Percentiles rank a stretch among this genome's conserved stretches.
These are phyloP conservation scores for Drosophila picticornis DNA, from an alignment of 2,888 invertebrate species.

Conservation along the genomic window DNA sequence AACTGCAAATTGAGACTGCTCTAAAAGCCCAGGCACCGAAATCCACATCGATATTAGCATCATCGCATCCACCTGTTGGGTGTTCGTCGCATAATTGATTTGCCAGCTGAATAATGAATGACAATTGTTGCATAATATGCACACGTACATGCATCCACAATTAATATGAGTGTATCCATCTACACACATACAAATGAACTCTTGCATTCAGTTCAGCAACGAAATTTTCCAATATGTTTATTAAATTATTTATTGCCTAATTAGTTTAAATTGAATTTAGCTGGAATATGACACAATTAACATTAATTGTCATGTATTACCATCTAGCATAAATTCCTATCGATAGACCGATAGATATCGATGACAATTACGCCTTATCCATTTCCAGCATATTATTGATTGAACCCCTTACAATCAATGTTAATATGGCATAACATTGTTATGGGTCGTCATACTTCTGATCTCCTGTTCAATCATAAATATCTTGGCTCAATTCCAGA, in stretches of 20 bases:
- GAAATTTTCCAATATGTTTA: background rate
- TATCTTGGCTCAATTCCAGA: accelerated
- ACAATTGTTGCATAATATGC: conserved; percentile 8
- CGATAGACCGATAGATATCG: background rate
- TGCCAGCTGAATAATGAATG: conserved; percentile 27
- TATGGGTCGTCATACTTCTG: background rate
- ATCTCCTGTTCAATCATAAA: background rate
- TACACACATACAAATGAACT: background rate
- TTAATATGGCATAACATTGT: background rate
- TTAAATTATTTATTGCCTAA: background rate
- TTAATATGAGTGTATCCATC: background rate
- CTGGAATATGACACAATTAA: background rate
- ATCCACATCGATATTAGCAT: conserved; percentile 28
- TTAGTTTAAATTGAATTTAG: background rate
- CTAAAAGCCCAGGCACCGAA: background rate
- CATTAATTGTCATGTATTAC: background rate
- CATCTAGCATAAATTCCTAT: background rate
- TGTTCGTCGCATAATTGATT: conserved; percentile 42
- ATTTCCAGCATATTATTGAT: background rate
- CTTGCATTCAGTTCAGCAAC: background rate
- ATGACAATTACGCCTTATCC: background rate
- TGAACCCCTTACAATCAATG: background rate
- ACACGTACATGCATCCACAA: background rate
- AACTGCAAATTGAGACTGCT: conserved; percentile 32
- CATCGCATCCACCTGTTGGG: conserved; percentile 29